phyloP scores from a whole-genome alignment of 2,797 vertebrate genomes.

The Spea hammondii region DNA sequence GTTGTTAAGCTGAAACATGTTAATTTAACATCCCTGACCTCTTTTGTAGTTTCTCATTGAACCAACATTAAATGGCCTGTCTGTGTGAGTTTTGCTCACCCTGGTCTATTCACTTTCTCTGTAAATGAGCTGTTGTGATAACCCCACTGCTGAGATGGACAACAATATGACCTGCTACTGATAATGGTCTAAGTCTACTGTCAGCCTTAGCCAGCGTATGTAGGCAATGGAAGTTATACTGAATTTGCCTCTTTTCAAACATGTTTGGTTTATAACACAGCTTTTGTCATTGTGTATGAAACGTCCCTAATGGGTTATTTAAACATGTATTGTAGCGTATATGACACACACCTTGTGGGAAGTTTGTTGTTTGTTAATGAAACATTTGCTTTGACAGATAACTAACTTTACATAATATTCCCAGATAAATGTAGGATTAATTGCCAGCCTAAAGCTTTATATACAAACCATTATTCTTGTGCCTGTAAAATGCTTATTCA shows the following conservation, averaged over 20 bases:
- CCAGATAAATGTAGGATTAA: not conserved
- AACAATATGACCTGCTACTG: no score
- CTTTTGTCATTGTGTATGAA: no score
- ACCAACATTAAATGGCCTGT: not conserved
- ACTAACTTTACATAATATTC: not conserved
- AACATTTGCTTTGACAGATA: not conserved
- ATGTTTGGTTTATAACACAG: no score
- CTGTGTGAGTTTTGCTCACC: not conserved
- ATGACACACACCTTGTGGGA: not conserved
- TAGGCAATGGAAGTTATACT: no score
- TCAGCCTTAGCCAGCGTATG: no score
- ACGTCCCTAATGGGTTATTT: no score
- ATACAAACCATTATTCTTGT: not conserved
- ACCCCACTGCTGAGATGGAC: no score
- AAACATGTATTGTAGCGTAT: no score
- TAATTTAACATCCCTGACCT: not conserved
- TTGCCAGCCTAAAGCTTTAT: not conserved
- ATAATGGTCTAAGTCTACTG: no score
- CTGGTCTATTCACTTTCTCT: not conserved
- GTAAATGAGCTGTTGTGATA: not conserved
- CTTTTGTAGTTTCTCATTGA: constrained; percentile 2
- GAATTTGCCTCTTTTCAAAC: no score
- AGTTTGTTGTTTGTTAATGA: not conserved
- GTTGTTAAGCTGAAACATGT: not conserved
- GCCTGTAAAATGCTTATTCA: not conserved